These are phyloP conservation scores for Anagrus nilaparvatae DNA, from an alignment of 1,140 invertebrate genomes.

Conservation along the genomic window DNA sequence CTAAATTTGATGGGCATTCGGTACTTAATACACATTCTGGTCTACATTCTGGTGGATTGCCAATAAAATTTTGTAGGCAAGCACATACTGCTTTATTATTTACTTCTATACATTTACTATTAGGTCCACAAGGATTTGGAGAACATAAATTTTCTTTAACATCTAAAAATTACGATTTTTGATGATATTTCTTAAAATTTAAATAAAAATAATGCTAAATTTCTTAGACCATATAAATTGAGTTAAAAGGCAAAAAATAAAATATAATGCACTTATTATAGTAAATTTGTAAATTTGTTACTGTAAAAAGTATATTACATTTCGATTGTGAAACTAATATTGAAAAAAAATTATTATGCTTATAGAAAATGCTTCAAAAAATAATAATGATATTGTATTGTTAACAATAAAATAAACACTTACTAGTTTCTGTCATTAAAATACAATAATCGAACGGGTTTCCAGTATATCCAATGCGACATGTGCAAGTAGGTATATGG, in stretches of 20 bases:
- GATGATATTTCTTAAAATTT: too few species aligned
- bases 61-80: constrained; percentile 51
- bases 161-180: too few species aligned
- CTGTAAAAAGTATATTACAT: too few species aligned
- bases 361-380: not conserved
- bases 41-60: constrained; percentile 50
- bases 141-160: constrained; percentile 45
- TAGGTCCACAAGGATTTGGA: constrained; percentile 56
- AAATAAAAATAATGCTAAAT: too few species aligned
- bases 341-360: too few species aligned
- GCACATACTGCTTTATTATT: constrained; percentile 51
- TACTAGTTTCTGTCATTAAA: constrained; percentile 23
- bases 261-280: too few species aligned
- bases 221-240: too few species aligned
- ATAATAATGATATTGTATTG: not conserved
- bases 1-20: constrained; percentile 54
- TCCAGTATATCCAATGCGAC: constrained; percentile 49
- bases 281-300: too few species aligned
- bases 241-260: too few species aligned
- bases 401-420: constrained; percentile 6
- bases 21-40: constrained; percentile 54
- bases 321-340: too few species aligned
- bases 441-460: constrained; percentile 52
- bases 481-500: constrained; percentile 48
- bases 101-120: constrained; percentile 51